Evolutionary conservation across 2,797 vertebrate genomes (phyloP).

Genomic region (Carcharodon carcharias): DNA sequence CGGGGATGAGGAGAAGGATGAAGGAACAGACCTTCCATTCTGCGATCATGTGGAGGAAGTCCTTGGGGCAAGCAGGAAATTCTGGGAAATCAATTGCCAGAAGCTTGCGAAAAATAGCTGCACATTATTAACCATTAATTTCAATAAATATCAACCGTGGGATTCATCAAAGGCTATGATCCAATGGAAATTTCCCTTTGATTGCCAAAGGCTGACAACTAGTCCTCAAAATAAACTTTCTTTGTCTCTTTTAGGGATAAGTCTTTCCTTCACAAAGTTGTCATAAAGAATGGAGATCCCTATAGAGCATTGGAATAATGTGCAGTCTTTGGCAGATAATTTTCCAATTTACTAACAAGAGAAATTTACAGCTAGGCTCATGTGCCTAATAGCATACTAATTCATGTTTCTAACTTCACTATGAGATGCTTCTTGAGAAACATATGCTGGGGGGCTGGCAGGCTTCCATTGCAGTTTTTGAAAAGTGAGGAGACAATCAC

Average conservation of each 20-base stretch:
- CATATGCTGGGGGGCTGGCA: too few relatives aligned
- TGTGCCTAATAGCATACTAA: not conserved
- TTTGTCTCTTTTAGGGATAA: not conserved
- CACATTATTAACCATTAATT: not conserved
- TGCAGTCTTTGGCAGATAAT: not conserved
- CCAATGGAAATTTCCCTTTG: not conserved
- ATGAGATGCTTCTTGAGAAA: too few relatives aligned
- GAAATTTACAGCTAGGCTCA: not conserved
- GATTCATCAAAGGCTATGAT: not conserved
- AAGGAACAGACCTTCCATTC: not conserved
- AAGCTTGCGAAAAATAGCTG: not conserved
- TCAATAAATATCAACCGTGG: not conserved
- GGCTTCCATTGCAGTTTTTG: too few relatives aligned
- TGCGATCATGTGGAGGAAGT: not conserved
- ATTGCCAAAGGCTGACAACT: not conserved
- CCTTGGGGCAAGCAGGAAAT: not conserved
- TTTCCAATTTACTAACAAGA: not conserved
- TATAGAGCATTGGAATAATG: not conserved
- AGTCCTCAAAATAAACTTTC: not conserved
- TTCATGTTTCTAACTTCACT: too few relatives aligned
- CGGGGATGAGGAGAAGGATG: not conserved
- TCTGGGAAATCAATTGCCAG: not conserved
- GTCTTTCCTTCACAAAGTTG: not conserved
- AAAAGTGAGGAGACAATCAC: too few relatives aligned
- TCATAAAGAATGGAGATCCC: not conserved